A percentile compares a stretch with the other conserved stretches of the same genome.
phyloP scores from a whole-genome alignment of 1,140 invertebrate genomes.

The Monochamus saltuarius region DNA sequence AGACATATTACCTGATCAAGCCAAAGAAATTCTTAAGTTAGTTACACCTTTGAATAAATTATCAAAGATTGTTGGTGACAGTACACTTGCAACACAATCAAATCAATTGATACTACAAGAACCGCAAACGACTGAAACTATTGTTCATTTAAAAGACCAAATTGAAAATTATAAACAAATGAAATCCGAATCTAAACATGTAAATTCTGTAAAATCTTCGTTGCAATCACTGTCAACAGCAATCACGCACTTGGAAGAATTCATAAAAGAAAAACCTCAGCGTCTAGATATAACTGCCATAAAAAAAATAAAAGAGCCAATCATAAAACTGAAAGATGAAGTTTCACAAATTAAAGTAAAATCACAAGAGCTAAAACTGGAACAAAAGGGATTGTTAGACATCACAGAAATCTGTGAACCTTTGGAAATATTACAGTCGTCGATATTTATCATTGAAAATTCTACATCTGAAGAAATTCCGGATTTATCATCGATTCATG shows the following conservation, averaged over 20 bases:
- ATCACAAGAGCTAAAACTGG: conserved; percentile 2
- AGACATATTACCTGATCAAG: neutral
- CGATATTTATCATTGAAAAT: no score
- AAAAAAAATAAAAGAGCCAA: neutral
- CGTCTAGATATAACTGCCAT: no score
- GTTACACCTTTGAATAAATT: conserved; percentile 9
- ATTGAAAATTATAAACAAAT: conserved; percentile 17
- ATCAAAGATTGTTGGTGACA: neutral
- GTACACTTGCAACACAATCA: conserved; percentile 10
- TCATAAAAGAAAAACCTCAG: neutral
- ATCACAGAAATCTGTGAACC: no score
- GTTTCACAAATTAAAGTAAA: conserved; percentile 1
- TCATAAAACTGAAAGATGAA: neutral
- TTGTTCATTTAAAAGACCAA: conserved; percentile 9
- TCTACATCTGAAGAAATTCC: no score
- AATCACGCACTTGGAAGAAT: conserved; percentile 11
- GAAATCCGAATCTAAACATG: conserved; percentile 13
- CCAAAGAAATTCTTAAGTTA: neutral
- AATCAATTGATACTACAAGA: conserved; percentile 4
- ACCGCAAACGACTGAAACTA: conserved; percentile 11
- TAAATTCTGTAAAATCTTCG: conserved; percentile 7
- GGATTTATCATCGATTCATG: no score
- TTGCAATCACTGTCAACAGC: neutral
- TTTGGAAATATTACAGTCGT: no score
- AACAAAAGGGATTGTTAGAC: conserved; percentile 8